phyloP scores from a whole-genome alignment of 2,113 vertebrate species.

The Phrynosoma blainvillii region DNA sequence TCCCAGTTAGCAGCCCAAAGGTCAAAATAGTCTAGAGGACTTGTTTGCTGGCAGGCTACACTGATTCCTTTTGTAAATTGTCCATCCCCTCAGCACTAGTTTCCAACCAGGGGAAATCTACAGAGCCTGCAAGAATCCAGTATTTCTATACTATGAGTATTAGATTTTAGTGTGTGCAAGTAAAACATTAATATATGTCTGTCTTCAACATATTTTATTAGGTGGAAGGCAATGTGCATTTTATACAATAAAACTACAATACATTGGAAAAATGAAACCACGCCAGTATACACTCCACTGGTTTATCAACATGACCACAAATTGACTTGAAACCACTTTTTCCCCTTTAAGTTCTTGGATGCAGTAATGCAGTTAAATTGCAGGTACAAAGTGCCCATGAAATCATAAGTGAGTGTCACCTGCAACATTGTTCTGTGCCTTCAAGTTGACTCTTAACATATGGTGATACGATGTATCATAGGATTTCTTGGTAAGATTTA shows the following conservation, averaged over 20 bases:
- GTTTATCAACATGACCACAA: background rate
- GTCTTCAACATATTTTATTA: background rate
- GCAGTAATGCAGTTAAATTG: background rate
- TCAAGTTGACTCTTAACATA: no score
- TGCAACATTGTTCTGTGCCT: background rate
- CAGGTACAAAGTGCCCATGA: background rate
- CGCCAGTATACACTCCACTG: background rate
- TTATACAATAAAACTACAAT: background rate
- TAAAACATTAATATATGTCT: background rate
- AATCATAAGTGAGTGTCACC: background rate
- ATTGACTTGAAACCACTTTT: background rate
- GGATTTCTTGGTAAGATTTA: no score
- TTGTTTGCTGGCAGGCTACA: background rate
- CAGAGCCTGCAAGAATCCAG: background rate
- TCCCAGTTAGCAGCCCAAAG: background rate
- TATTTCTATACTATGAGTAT: background rate
- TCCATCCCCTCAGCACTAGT: background rate
- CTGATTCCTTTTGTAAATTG: rapidly evolving
- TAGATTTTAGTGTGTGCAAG: background rate
- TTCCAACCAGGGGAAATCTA: background rate
- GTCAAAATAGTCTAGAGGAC: background rate
- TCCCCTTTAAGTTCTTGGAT: background rate
- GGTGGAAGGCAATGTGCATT: background rate
- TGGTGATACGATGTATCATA: no score
- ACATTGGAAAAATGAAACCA: background rate